Evolutionary conservation across 53 echinoderm and acorn worm genomes (phyloP).

Genomic region (Paracentrotus lividus): DNA sequence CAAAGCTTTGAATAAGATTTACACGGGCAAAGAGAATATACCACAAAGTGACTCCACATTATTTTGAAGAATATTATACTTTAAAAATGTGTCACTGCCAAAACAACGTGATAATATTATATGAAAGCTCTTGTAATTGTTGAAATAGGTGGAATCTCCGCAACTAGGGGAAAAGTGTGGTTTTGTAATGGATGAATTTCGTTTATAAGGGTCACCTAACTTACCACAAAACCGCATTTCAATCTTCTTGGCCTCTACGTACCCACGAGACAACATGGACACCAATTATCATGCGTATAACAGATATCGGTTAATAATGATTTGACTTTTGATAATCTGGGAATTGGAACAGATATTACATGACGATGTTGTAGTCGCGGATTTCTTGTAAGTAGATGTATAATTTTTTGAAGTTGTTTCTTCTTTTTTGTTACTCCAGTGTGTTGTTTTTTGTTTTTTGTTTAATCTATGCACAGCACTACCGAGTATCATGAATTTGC

Average conservation of each 20-base stretch:
- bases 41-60: not conserved
- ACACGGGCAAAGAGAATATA: not conserved
- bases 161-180: not conserved
- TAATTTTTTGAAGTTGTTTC: too few species aligned
- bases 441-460: too few species aligned
- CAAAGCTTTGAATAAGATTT: too few species aligned
- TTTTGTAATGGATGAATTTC: not conserved
- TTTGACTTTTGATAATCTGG: too few species aligned
- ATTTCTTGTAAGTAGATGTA: too few species aligned
- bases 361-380: too few species aligned
- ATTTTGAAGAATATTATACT: not conserved
- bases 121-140: not conserved
- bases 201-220: not conserved
- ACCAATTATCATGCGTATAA: too few species aligned
- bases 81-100: not conserved
- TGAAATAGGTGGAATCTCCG: not conserved
- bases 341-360: too few species aligned
- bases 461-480: too few species aligned
- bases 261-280: not conserved
- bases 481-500: too few species aligned
- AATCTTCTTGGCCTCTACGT: not conserved
- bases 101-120: not conserved
- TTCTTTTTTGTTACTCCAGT: too few species aligned
- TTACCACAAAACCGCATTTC: not conserved
- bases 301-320: too few species aligned